Evolutionary conservation across 64 coral and sea anemone species (phyloP).

Genomic region (Stylophora pistillata): DNA sequence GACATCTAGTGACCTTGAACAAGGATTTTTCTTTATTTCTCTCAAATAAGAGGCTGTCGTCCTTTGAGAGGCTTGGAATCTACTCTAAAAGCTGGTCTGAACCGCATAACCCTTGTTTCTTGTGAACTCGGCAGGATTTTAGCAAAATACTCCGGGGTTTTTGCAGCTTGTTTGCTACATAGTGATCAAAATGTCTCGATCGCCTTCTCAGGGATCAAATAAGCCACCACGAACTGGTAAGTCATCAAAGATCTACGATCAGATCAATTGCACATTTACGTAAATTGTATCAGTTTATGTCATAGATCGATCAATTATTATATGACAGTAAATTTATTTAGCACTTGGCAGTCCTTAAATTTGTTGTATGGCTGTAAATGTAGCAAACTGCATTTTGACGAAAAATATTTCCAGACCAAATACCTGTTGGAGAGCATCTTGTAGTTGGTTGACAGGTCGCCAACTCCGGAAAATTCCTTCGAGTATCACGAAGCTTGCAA

Average conservation of each 20-base stretch:
- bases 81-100: not conserved
- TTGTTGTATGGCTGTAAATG: too few species aligned
- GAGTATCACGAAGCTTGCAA: too few species aligned
- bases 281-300: too few species aligned
- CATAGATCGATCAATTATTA: too few species aligned
- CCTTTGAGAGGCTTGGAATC: not conserved
- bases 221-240: constrained; percentile 61
- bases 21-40: not conserved
- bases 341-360: too few species aligned
- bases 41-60: not conserved
- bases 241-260: not conserved
- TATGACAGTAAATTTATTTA: too few species aligned
- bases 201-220: constrained; percentile 65
- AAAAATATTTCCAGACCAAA: too few species aligned
- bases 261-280: too few species aligned
- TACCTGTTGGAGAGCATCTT: too few species aligned
- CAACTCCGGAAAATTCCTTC: too few species aligned
- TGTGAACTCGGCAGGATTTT: not conserved
- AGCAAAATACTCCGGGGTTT: not conserved
- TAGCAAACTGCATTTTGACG: too few species aligned
- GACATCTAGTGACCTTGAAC: not conserved
- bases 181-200: constrained; percentile 51
- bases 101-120: not conserved
- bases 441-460: too few species aligned
- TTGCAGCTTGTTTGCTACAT: not conserved